phyloP scores from a whole-genome alignment of 2,888 invertebrate genomes.

The Argyra leucocephala region DNA sequence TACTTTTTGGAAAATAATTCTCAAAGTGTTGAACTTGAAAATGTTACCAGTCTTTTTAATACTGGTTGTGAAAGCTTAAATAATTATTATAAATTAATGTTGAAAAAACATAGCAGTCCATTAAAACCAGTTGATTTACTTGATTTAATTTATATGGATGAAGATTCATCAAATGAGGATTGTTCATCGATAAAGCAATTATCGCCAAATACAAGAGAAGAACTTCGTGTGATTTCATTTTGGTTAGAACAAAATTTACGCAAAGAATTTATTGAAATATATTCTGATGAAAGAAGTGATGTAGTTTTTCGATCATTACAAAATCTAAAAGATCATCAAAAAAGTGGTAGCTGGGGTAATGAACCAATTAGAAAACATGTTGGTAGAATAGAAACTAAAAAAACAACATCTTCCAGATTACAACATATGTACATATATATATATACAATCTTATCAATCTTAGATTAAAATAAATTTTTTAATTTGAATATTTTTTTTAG shows the following conservation, averaged over 20 bases:
- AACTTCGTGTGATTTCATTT: slow-evolving; percentile 67
- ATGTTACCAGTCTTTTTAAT: slow-evolving; percentile 68
- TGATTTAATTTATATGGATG: slow-evolving; percentile 77
- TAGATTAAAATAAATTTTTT: slow-evolving; percentile 1
- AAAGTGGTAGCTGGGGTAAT: slow-evolving; percentile 66
- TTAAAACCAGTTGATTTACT: slow-evolving; percentile 78
- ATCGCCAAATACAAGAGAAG: slow-evolving; percentile 58
- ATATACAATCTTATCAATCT: background rate
- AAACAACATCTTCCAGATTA: slow-evolving; percentile 69
- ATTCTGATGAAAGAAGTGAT: slow-evolving; percentile 64
- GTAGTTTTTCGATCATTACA: slow-evolving; percentile 66
- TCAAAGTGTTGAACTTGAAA: slow-evolving; percentile 85
- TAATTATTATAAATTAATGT: slow-evolving; percentile 75
- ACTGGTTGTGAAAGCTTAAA: slow-evolving; percentile 78
- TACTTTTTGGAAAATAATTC: slow-evolving; percentile 90
- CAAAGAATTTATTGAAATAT: slow-evolving; percentile 65
- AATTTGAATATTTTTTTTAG: slow-evolving; percentile 35
- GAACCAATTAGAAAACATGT: slow-evolving; percentile 52
- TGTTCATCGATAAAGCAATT: slow-evolving; percentile 57
- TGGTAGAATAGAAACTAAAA: slow-evolving; percentile 64
- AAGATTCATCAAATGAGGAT: slow-evolving; percentile 57
- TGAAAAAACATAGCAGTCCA: slow-evolving; percentile 77
- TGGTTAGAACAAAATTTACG: slow-evolving; percentile 75
- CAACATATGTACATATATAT: slow-evolving; percentile 58
- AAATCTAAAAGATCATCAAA: slow-evolving; percentile 69